Conservation (phyloP, 2,888 invertebrate genomes). For the Patella ulyssiponensis region DNA sequence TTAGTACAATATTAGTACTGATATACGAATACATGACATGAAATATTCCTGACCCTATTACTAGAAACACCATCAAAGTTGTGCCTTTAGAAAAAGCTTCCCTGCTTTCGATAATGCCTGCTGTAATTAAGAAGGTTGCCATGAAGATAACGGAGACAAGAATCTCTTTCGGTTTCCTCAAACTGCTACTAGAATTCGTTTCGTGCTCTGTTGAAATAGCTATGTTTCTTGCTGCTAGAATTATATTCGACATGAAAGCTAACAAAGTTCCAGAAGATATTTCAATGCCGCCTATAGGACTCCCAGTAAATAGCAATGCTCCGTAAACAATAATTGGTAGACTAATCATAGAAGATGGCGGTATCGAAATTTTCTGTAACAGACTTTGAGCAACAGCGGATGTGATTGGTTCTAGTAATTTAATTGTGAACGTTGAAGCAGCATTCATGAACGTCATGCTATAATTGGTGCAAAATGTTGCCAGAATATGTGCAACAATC, state of each 20-base stretch:
- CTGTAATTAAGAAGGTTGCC: too few species aligned
- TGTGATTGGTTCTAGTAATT: conserved; percentile 47
- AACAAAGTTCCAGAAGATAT: conserved; percentile 33
- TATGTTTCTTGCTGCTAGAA: conserved; percentile 42
- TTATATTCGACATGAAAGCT: conserved; percentile 45
- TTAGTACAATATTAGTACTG: too few species aligned
- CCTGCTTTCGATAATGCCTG: too few species aligned
- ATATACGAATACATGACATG: too few species aligned
- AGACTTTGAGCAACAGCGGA: conserved; percentile 38
- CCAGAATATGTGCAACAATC: conserved; percentile 32
- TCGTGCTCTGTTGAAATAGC: conserved; percentile 31
- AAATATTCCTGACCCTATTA: too few species aligned
- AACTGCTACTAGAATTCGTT: too few species aligned
- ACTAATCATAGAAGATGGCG: conserved; percentile 26
- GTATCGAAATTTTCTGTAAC: conserved; percentile 31
- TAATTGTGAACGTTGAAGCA: conserved; percentile 48
- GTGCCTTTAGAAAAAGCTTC: too few species aligned
- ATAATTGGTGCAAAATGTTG: conserved; percentile 43
- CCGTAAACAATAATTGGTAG: conserved; percentile 41
- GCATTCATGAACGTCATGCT: conserved; percentile 44
- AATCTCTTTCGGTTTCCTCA: too few species aligned
- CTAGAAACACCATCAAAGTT: too few species aligned
- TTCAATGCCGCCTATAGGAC: conserved; percentile 20
- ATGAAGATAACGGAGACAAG: too few species aligned
- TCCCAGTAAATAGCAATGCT: conserved; percentile 38